These are phyloP conservation scores for Cynaeus angustus DNA, from an alignment of 2,888 invertebrate genomes.

Conservation along the genomic window DNA sequence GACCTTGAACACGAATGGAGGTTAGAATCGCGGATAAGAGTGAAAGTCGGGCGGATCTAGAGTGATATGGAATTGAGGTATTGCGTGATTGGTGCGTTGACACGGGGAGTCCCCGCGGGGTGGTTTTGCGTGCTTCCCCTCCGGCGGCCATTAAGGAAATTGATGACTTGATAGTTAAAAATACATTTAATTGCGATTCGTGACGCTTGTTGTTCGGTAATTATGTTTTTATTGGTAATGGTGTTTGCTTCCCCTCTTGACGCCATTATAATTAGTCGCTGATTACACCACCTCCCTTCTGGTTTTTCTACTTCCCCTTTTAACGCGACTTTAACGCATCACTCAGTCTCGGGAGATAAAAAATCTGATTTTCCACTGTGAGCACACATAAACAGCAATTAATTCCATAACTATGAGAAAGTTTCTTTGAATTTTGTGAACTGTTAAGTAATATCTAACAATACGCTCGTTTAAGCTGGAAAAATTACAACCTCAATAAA, in stretches of 20 bases:
- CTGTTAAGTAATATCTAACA: background rate
- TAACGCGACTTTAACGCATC: too few relatives aligned
- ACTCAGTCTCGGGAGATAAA: too few relatives aligned
- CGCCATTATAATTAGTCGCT: too few relatives aligned
- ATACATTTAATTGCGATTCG: slow-evolving; percentile 2
- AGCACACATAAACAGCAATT: slow-evolving; percentile 7
- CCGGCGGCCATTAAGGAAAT: slow-evolving; percentile 28
- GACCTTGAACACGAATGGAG: slow-evolving; percentile 37
- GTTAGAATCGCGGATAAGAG: slow-evolving; percentile 27
- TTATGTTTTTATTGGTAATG: too few relatives aligned
- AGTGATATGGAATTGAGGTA: slow-evolving; percentile 14
- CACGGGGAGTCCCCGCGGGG: background rate
- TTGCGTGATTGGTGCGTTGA: slow-evolving; percentile 27
- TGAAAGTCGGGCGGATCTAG: slow-evolving; percentile 21
- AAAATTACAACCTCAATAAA: too few relatives aligned
- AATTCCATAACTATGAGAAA: slow-evolving; percentile 4
- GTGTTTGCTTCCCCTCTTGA: too few relatives aligned
- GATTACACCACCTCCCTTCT: too few relatives aligned
- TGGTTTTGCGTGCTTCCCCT: slow-evolving; percentile 24
- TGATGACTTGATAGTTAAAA: background rate
- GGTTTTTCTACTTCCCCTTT: too few relatives aligned
- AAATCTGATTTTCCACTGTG: background rate
- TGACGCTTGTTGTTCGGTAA: background rate
- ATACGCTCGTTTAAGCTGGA: background rate
- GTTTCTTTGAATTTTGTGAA: background rate